These are phyloP conservation scores for Macropodus opercularis DNA, from an alignment of 2,797 vertebrate genomes.

Conservation along the genomic window DNA sequence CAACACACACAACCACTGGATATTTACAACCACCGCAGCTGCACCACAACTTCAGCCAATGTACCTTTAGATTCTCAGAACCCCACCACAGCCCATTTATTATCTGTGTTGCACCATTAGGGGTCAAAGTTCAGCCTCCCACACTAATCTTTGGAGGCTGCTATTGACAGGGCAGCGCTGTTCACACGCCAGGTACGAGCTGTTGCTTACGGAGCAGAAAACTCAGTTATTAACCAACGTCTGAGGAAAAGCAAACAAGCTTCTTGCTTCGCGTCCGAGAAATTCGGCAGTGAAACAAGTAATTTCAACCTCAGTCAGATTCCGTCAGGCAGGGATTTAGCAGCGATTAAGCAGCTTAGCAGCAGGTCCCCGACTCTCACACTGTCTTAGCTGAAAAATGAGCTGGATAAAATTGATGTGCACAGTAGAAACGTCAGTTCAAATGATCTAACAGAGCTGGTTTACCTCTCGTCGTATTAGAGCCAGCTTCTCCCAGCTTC, in stretches of 20 bases:
- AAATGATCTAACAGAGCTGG: too few species aligned
- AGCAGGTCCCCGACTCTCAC: not conserved
- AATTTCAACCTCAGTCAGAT: slow-evolving; percentile 1
- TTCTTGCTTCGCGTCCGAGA: not conserved
- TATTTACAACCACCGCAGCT: too few species aligned
- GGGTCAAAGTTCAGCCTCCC: too few species aligned
- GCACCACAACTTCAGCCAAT: too few species aligned
- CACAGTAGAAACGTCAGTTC: slow-evolving; percentile 15
- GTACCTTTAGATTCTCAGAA: too few species aligned
- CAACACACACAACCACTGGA: too few species aligned
- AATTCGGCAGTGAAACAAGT: not conserved
- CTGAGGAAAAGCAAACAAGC: slow-evolving; percentile 1
- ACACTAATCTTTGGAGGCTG: too few species aligned
- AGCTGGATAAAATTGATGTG: not conserved
- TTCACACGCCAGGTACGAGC: slow-evolving; percentile 2
- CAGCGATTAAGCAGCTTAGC: slow-evolving; percentile 7
- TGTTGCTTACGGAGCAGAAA: slow-evolving; percentile 8
- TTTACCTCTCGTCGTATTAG: too few species aligned
- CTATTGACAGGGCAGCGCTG: too few species aligned
- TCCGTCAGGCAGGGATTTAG: slow-evolving; percentile 1
- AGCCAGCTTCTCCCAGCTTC: too few species aligned
- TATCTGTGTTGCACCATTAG: too few species aligned
- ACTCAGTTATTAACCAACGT: not conserved
- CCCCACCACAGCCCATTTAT: too few species aligned
- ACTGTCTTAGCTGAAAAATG: not conserved